Evolutionary conservation across 2,113 vertebrate genomes (phyloP).

Genomic region (Nycticorax nycticorax): DNA sequence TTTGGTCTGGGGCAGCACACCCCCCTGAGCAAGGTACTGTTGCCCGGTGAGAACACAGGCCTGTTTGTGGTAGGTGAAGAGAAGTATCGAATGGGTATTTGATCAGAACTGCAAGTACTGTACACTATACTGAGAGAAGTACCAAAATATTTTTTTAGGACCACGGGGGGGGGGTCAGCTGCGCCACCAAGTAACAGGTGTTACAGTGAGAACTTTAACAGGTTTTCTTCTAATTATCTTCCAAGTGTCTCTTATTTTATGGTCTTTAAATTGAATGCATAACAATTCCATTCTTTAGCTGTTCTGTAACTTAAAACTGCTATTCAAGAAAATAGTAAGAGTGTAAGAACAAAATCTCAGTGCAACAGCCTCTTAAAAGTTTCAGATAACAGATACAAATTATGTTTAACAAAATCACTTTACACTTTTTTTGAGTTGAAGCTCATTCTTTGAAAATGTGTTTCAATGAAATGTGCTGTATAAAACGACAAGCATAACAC

Average conservation of each 20-base stretch:
- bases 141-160: neutral
- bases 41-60: neutral
- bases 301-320: neutral
- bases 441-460: neutral
- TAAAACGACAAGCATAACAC: neutral
- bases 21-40: fast-evolving
- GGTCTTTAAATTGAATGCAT: neutral
- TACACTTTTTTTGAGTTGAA: neutral
- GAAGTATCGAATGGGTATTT: neutral
- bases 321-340: neutral
- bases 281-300: neutral
- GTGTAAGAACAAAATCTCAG: neutral
- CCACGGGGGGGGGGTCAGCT: fast-evolving
- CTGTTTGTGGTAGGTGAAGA: neutral
- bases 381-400: neutral
- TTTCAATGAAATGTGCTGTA: neutral
- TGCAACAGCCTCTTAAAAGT: neutral
- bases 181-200: neutral
- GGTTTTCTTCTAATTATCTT: neutral
- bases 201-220: neutral
- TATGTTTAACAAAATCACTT: neutral
- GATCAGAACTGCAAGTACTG: neutral
- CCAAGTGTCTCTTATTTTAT: neutral
- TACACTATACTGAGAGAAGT: neutral
- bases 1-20: neutral